Percentiles rank a stretch among this genome's conserved stretches.
Evolutionary conservation across 2,113 vertebrate genomes (phyloP).

Genomic region (Cinclus mexicanus): DNA sequence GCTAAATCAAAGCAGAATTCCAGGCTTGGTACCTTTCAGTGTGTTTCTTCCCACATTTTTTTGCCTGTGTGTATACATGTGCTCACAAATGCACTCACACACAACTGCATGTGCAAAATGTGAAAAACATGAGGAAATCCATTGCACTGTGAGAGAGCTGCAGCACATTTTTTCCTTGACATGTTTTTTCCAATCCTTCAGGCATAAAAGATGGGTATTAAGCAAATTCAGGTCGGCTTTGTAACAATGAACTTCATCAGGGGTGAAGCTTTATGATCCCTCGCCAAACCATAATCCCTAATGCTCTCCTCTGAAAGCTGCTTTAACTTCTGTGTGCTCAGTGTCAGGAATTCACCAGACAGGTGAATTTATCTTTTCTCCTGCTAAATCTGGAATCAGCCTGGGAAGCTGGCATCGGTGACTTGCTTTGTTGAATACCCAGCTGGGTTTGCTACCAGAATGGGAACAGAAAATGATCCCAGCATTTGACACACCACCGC

Average conservation of each 20-base stretch:
- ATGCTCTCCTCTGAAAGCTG: background rate
- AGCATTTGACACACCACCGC: fast-evolving
- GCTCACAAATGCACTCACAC: background rate
- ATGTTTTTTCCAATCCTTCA: background rate
- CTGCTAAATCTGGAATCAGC: background rate
- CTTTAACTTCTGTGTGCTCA: background rate
- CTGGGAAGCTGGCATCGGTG: background rate
- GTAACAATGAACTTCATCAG: background rate
- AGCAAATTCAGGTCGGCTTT: background rate
- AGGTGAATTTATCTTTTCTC: background rate
- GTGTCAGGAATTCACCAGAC: background rate
- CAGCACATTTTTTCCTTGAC: background rate
- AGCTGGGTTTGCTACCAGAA: background rate
- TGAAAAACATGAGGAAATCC: background rate
- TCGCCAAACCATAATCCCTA: background rate
- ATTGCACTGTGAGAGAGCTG: background rate
- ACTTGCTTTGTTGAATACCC: background rate
- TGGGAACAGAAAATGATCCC: background rate
- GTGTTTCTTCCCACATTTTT: background rate
- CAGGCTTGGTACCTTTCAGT: background rate
- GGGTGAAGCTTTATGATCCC: background rate
- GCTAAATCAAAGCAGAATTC: background rate
- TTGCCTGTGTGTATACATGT: fast-evolving
- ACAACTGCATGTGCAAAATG: background rate
- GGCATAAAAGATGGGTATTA: background rate